Conservation (phyloP, 2,888 invertebrate species). For the Lasioglossum marginatum region DNA sequence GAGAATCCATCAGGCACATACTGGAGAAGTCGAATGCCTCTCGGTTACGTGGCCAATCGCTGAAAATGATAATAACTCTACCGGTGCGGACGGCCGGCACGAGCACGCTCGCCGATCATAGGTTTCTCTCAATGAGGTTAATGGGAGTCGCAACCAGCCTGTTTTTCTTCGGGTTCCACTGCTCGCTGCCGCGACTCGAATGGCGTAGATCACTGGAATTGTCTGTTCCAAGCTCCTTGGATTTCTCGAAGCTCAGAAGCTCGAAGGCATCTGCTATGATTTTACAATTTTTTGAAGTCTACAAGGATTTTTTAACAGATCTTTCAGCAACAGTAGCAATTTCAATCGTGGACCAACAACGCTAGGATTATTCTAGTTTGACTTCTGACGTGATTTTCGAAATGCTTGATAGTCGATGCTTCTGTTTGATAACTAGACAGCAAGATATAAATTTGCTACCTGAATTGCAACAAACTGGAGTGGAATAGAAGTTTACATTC, state of each 20-base stretch:
- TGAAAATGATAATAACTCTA: slow-evolving; percentile 60
- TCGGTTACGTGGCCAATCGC: slow-evolving; percentile 6
- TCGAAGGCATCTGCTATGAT: background rate
- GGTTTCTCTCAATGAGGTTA: slow-evolving; percentile 70
- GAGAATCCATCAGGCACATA: background rate
- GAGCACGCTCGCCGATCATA: slow-evolving; percentile 40
- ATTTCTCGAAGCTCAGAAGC: background rate
- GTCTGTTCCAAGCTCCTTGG: background rate
- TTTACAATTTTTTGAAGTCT: background rate
- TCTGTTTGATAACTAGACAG: too few relatives aligned
- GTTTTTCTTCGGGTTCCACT: slow-evolving; percentile 69
- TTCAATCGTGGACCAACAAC: too few relatives aligned
- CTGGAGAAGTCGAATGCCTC: background rate
- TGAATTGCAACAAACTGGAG: too few relatives aligned
- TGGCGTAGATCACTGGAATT: background rate
- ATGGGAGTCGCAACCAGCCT: slow-evolving; percentile 59
- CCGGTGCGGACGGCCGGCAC: background rate
- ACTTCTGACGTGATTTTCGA: too few relatives aligned
- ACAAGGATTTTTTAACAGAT: too few relatives aligned
- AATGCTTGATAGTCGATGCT: too few relatives aligned
- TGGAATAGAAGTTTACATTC: too few relatives aligned
- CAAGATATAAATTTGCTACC: too few relatives aligned
- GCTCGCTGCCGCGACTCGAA: background rate
- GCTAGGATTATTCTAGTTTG: too few relatives aligned
- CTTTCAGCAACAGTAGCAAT: too few relatives aligned